These are phyloP conservation scores for Acanthococcus lagerstroemiae DNA, from an alignment of 2,888 invertebrate genomes.

Conservation along the genomic window DNA sequence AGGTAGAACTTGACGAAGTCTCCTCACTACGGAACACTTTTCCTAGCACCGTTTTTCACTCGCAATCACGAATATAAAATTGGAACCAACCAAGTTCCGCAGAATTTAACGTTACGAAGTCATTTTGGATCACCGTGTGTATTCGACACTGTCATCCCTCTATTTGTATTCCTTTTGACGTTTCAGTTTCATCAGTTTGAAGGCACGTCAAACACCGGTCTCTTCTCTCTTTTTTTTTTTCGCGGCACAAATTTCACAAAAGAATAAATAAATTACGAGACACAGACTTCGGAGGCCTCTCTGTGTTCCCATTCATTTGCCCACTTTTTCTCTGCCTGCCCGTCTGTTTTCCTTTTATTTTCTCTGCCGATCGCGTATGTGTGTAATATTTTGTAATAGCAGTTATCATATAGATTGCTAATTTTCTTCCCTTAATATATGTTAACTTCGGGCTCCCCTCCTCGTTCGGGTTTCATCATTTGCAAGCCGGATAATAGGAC, in stretches of 20 bases:
- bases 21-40: too few species aligned
- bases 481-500: conserved; percentile 1
- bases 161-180: background rate
- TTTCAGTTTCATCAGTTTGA: conserved; percentile 10
- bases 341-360: background rate
- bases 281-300: background rate
- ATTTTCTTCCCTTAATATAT: conserved; percentile 13
- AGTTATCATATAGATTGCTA: conserved; percentile 30
- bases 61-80: too few species aligned
- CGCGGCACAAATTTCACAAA: background rate
- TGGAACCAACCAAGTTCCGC: too few species aligned
- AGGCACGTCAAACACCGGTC: conserved; percentile 23
- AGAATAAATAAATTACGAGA: conserved; percentile 25
- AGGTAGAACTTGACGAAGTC: too few species aligned
- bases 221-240: background rate
- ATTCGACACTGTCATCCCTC: conserved; percentile 1
- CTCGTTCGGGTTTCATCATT: conserved; percentile 17
- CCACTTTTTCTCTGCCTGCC: background rate
- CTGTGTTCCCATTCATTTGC: background rate
- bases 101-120: too few species aligned
- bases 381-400: conserved; percentile 24
- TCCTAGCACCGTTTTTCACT: too few species aligned
- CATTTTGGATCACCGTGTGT: too few species aligned
- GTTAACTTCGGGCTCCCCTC: conserved; percentile 9
- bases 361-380: background rate